Evolutionary conservation across 2,113 vertebrate species (phyloP).

Genomic region (Amphilophus citrinellus): DNA sequence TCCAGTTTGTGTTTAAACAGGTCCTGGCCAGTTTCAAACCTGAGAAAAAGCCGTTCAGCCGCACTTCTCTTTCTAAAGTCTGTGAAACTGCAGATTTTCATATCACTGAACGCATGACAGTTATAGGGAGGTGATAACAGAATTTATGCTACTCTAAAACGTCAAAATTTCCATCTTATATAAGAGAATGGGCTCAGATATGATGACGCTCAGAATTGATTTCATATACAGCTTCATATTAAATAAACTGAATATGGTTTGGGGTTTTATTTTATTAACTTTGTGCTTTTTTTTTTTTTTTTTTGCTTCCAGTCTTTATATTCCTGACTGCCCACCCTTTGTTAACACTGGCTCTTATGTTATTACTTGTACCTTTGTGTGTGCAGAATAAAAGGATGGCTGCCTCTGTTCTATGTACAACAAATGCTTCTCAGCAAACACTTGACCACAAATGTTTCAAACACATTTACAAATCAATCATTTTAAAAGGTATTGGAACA

Average conservation of each 20-base stretch:
- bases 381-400: too few species aligned
- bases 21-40: background rate
- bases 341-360: too few species aligned
- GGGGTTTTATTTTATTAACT: background rate
- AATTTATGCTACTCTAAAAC: background rate
- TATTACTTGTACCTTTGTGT: too few species aligned
- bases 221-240: background rate
- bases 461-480: too few species aligned
- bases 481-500: too few species aligned
- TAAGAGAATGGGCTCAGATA: background rate
- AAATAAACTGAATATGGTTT: too few species aligned
- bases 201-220: background rate
- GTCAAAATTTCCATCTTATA: background rate
- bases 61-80: background rate
- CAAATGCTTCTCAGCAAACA: too few species aligned
- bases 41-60: background rate
- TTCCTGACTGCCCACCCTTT: too few species aligned
- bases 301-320: too few species aligned
- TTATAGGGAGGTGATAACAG: background rate
- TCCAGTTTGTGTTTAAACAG: conserved; percentile 20
- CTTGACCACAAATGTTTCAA: too few species aligned
- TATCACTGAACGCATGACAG: background rate
- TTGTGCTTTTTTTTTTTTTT: background rate
- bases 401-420: too few species aligned
- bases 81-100: background rate